A percentile compares a stretch with the other conserved stretches of the same genome.
Evolutionary conservation across 2,113 vertebrate genomes (phyloP).

Genomic region (Gobiocypris rarus): DNA sequence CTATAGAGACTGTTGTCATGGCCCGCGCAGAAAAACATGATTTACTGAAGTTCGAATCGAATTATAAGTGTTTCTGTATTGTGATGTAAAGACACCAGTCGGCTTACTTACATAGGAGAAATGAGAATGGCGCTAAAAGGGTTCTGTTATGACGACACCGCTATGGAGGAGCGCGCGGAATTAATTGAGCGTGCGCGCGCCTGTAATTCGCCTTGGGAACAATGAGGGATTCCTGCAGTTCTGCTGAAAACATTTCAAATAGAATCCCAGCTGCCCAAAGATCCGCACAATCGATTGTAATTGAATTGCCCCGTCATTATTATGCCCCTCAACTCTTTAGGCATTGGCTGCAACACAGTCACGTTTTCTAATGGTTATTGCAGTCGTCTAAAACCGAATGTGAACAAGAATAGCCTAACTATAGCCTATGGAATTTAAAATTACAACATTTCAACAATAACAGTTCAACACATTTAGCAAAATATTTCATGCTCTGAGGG

Average conservation of each 20-base stretch:
- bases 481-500: too few species aligned
- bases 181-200: constrained; percentile 72
- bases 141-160: constrained; percentile 68
- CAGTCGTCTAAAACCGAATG: not conserved
- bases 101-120: constrained; percentile 75
- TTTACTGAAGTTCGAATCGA: constrained; percentile 60
- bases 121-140: constrained; percentile 77
- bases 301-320: constrained; percentile 64
- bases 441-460: not conserved
- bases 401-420: not conserved
- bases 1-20: constrained; percentile 70
- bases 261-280: constrained; percentile 70
- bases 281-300: constrained; percentile 68
- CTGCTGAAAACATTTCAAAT: constrained; percentile 77
- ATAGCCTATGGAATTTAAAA: not conserved
- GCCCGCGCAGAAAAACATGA: constrained; percentile 65
- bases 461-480: not conserved
- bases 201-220: constrained; percentile 67
- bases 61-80: constrained; percentile 75
- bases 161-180: constrained; percentile 68
- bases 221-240: constrained; percentile 79
- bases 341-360: constrained; percentile 7
- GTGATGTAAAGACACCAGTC: constrained; percentile 73
- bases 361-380: constrained; percentile 1
- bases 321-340: constrained; percentile 60